Evolutionary conservation across 1,140 invertebrate genomes (phyloP), one percentile per base, ranked within the genome.

Genomic region (Caerostris darwini): DNA sequence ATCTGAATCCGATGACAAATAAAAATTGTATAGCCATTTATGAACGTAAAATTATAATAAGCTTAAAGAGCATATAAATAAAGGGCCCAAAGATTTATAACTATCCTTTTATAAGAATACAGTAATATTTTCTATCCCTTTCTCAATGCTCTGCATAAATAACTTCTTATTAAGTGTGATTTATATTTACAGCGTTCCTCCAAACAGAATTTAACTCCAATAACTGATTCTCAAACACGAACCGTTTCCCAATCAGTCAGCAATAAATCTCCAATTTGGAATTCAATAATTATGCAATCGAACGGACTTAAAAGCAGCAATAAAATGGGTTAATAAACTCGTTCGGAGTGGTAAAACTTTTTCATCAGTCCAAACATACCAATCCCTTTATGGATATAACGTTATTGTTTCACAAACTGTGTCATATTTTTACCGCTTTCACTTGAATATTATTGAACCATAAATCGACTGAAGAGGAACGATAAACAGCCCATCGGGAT

Each of bases 391-490:
- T 77, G 10, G 71, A 77, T 50, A 77, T 77, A 77, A 77, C 71
- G 71, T 34, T 77, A 53, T 77, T 77, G 53, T 77, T 53, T 50
- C 71, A 77, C 19, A 77, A 71, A 77, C 71, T 77, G 71, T 77
- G 71, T 77, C 71, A 77, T 77, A 77, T 77, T 77, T 77, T 77
- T 77, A 77, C 71, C 71, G 71, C 71, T 77, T 83, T 54, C 54
- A 19, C 34, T 54, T 83, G 82, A 83, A 83, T 83, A 83, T 83
- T 83, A 83, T 83, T 83, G 82, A 83, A 83, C 82, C 82, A 83
- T 83, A 83, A 83, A 83, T 83, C 56, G 82, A 58, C 82, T 57
- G 82, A 83, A 57, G n/a, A 77, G 71, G 7, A 34, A 34, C 71
- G 71, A 77, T 77, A 58, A 83, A 83, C 82, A 58, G 53, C 82